Evolutionary conservation across 2,113 vertebrate genomes (phyloP).

Genomic region (Emberiza fucata): DNA sequence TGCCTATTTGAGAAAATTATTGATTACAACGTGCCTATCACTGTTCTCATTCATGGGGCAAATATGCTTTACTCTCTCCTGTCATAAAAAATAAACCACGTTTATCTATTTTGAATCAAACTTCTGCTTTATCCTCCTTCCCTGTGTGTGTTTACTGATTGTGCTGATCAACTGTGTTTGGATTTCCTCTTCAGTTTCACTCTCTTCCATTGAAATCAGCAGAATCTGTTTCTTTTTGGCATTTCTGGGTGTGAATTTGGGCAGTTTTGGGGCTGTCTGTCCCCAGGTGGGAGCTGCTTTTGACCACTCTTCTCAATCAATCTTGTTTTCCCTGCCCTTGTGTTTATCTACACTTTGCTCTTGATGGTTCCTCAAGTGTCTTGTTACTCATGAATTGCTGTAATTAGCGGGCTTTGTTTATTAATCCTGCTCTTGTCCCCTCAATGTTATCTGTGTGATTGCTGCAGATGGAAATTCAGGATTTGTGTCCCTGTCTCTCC

Average conservation of each 20-base stretch:
- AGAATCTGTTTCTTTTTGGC: neutral
- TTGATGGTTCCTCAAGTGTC: neutral
- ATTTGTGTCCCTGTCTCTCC: neutral
- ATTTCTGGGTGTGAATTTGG: neutral
- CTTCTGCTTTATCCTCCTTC: neutral
- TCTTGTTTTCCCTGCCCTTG: neutral
- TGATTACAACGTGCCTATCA: rapidly evolving
- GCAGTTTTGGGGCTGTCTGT: neutral
- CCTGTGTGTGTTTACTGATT: neutral
- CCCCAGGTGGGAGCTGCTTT: neutral
- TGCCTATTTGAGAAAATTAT: neutral
- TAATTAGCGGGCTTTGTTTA: neutral
- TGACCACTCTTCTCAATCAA: neutral
- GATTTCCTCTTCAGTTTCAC: neutral
- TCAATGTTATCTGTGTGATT: neutral
- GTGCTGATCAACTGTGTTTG: neutral
- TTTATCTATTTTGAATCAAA: neutral
- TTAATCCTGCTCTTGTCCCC: neutral
- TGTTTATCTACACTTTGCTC: neutral
- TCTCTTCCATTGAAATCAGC: neutral
- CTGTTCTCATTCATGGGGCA: neutral
- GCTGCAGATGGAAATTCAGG: neutral
- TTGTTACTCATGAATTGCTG: rapidly evolving
- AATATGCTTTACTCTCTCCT: neutral
- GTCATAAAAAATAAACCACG: neutral